Evolutionary conservation across 2,113 vertebrate species (phyloP), one percentile per base, ranked within the genome.

Genomic region (Pholis gunnellus): DNA sequence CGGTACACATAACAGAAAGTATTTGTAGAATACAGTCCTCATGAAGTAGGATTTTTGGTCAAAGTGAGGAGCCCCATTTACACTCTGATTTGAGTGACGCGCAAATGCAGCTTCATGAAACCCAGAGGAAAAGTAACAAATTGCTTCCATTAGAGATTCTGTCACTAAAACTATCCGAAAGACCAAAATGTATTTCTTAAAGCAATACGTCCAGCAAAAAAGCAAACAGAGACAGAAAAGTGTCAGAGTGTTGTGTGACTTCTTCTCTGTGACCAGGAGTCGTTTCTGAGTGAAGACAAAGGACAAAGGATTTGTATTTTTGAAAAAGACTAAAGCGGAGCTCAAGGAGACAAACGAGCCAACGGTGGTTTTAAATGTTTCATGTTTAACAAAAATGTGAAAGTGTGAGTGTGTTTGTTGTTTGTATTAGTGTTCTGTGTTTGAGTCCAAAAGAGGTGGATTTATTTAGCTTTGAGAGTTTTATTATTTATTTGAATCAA

Each of bases 151-250:
- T 66, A 42, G 81, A 90, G 68, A 75, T 77, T 67, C 65, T 68
- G 81, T 82, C 76, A 77, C 61, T 48, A 40, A 89, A 87, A 85
- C 59, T 22, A 70, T 48, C 60, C 14, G 68, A 92, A 68, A 91
- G 92, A 93, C 92, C 92, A 93, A 94, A 95, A 90, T 77, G 36
- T 89, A 78, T 87, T 94, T 92, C 90, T 91, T 86, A 94, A 90
- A 96, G 95, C 95, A 96, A 96, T 96, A 96, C 82, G 86, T 90
- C 69, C 44, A 88, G 91, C 92, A 93, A 93, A 94, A 94, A 69
- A 68, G 8, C 3, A 13, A 42, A 38, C 10, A 25, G n/a, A 27
- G 42, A 68, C 20, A 14, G 36, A 71, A 11, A 61, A 38, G 76
- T 17, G 22, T 11, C 34, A 20, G 83, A 73, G n/a, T 6, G 50